Evolutionary conservation across 2,113 vertebrate species (phyloP).

Genomic region (Drymodes brunneopygia): DNA sequence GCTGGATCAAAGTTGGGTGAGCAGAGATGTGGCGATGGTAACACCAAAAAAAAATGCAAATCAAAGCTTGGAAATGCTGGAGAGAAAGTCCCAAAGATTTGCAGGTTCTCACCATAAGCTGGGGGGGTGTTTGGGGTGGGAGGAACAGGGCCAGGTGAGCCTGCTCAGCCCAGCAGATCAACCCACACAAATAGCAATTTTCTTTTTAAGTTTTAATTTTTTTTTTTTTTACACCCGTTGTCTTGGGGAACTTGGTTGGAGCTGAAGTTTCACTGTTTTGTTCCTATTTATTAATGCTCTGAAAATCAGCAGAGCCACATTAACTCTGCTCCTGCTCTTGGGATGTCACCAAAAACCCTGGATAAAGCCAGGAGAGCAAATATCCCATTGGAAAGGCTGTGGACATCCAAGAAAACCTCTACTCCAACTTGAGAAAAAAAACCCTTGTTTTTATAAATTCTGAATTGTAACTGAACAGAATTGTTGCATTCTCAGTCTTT

Average conservation of each 20-base stretch:
- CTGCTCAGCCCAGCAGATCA: background rate
- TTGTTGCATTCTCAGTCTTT: background rate
- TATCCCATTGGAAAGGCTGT: accelerated
- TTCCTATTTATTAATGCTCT: background rate
- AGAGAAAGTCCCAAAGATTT: background rate
- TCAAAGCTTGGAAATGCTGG: background rate
- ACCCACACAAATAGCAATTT: background rate
- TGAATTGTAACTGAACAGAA: background rate
- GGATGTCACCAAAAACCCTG: background rate
- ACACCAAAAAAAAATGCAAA: background rate
- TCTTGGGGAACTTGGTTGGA: no score
- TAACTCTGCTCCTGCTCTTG: background rate
- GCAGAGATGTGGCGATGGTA: accelerated
- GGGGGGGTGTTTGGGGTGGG: background rate
- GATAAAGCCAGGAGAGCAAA: background rate
- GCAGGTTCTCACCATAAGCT: accelerated
- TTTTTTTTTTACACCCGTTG: no score
- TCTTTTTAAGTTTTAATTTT: background rate
- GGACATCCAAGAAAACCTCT: background rate
- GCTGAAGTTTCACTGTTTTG: background rate
- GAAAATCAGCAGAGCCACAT: background rate
- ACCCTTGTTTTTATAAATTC: background rate
- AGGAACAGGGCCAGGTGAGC: background rate
- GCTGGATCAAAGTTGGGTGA: background rate
- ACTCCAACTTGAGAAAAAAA: background rate